phyloP scores from a whole-genome alignment of 2,888 invertebrate species.

The Pterostichus madidus region DNA sequence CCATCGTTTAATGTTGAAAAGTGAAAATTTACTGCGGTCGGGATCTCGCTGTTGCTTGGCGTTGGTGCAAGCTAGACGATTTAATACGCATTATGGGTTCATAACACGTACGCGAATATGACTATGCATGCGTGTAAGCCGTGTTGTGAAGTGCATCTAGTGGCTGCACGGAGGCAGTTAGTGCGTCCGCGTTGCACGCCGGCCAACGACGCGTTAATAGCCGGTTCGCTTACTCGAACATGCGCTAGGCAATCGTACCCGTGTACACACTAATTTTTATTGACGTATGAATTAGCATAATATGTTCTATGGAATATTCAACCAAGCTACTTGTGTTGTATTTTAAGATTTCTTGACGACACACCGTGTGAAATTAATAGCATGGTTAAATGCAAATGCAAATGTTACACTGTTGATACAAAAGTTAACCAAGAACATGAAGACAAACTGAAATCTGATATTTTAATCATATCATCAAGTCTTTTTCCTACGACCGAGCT shows the following conservation, averaged over 20 bases:
- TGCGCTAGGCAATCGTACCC: constrained; percentile 21
- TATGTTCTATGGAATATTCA: constrained; percentile 49
- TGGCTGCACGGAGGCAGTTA: not conserved
- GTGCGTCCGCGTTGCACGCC: constrained; percentile 6
- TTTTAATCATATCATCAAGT: too few species aligned
- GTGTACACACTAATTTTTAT: constrained; percentile 65
- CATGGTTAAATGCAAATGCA: not conserved
- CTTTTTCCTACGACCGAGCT: too few species aligned
- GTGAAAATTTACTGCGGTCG: constrained; percentile 64
- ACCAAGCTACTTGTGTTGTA: constrained; percentile 41
- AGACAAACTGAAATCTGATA: too few species aligned
- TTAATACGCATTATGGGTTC: constrained; percentile 66
- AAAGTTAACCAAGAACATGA: too few species aligned
- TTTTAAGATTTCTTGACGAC: constrained; percentile 39
- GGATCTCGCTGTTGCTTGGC: not conserved
- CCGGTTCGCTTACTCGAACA: constrained; percentile 53
- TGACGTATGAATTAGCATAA: constrained; percentile 65
- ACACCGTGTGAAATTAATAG: constrained; percentile 30
- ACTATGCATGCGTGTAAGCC: constrained; percentile 44
- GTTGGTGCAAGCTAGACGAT: constrained; percentile 26
- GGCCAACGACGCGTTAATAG: constrained; percentile 52
- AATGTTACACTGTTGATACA: not conserved
- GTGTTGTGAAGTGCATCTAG: constrained; percentile 33
- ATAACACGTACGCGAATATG: constrained; percentile 65
- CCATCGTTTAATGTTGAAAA: constrained; percentile 63